Conservation (phyloP, 2,797 vertebrate genomes). For the Xerus rutilus region DNA sequence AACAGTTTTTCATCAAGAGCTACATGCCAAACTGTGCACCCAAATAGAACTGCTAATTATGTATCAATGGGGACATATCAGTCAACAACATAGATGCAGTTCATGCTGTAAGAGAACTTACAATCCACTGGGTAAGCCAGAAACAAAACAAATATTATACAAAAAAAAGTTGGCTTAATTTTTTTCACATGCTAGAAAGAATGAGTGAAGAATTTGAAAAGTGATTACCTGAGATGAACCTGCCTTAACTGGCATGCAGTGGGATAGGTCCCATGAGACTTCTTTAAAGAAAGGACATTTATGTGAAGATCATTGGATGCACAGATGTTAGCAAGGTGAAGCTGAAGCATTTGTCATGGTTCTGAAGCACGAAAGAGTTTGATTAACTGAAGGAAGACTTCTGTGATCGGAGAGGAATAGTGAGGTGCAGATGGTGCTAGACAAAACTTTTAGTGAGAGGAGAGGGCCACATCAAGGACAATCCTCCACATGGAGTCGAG, state of each 20-base stretch:
- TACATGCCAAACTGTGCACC: background rate
- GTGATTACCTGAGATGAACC: background rate
- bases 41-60: slow-evolving; percentile 56
- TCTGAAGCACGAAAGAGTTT: background rate
- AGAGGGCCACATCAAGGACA: background rate
- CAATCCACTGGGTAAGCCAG: background rate
- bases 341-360: background rate
- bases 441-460: background rate
- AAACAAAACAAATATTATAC: slow-evolving; percentile 51
- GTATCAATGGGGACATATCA: background rate
- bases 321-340: background rate
- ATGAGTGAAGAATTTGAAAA: background rate
- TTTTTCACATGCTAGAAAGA: background rate
- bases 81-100: background rate
- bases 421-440: background rate
- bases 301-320: background rate
- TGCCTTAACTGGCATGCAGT: background rate
- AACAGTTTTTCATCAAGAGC: slow-evolving; percentile 50
- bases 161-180: background rate
- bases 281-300: slow-evolving; percentile 39
- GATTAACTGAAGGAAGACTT: background rate
- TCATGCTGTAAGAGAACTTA: background rate
- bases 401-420: background rate
- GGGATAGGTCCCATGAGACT: background rate
- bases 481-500: background rate